Evolutionary conservation across 2,888 invertebrate species (phyloP), one percentile per base, ranked within the genome.

Genomic region (Alsophila aescularia): DNA sequence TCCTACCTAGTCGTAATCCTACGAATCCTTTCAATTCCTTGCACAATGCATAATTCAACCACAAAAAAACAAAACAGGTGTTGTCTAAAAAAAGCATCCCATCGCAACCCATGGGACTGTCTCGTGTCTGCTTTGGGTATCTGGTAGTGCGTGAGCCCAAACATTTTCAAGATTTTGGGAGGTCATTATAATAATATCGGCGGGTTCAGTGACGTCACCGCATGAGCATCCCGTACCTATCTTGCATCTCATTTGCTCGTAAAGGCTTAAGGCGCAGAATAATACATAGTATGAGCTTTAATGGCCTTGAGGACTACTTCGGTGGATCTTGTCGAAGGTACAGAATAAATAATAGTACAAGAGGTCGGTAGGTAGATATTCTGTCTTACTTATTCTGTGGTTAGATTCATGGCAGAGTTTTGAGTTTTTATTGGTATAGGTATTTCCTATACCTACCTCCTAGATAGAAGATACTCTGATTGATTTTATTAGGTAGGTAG

Each of bases 121-220:
- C 2, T 31, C 43, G 24, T 29, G 29, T 27, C 39, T 37, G 21
- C 21, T 6, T 21, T 21, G 13, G 27, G 9, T 32, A n/a, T n/a
- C 24, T 24, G 24, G 24, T 6, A 24, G 45, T 63, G 58, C 60
- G 50, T 57, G 52, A 39, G 58, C 41, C 51, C 36, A 54, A 58
- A 49, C 71, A 69, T 69, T 74, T 73, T 73, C 68, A 73, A 72
- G 78, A 73, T 78, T 77, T 47, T 18, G 39, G n/a, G 18, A 24
- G 49, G 53, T 61, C 49, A 54, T 44, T 54, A 9, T 29, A n/a
- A 10, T n/a, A n/a, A 32, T n/a, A 13, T 32, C 32, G 9, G 13
- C 13, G 48, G 69, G 72, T 62, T 72, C 73, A 70, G 75, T 87
- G 85, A 88, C 86, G 85, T 86, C 87, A 87, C 56, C 70, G 61